A percentile compares a stretch with the other conserved stretches of the same genome.
These are phyloP conservation scores for Malurus elegans DNA, from an alignment of 2,113 vertebrate genomes.

Conservation along the genomic window DNA sequence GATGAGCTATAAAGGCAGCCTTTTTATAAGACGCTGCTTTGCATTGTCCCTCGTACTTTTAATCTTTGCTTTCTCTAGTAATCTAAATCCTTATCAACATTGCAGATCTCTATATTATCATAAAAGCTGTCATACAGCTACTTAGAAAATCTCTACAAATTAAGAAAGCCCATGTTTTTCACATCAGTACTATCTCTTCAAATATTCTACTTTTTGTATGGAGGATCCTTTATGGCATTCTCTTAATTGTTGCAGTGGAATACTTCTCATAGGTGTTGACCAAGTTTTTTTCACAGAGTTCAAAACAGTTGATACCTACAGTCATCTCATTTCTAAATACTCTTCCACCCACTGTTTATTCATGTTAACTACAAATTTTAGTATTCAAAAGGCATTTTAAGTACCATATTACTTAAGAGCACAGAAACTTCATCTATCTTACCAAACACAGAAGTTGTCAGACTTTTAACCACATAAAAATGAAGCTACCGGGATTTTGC, in stretches of 20 bases:
- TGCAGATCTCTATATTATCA: constrained; percentile 6
- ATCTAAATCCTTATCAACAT: constrained; percentile 25
- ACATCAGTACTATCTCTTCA: too few relatives aligned
- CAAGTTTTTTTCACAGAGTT: neutral
- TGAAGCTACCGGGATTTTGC: neutral
- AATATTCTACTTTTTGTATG: neutral
- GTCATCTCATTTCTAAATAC: neutral
- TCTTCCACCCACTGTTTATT: neutral
- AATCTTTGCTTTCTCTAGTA: constrained; percentile 37
- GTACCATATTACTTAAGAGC: neutral
- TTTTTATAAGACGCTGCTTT: constrained; percentile 38
- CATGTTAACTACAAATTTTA: neutral
- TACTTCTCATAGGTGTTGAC: neutral
- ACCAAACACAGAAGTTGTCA: neutral
- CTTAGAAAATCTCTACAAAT: constrained; percentile 32
- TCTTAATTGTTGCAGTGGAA: neutral
- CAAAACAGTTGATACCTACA: neutral
- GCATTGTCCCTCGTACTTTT: constrained; percentile 55
- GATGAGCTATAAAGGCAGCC: constrained; percentile 67
- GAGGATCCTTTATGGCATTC: neutral
- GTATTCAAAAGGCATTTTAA: neutral
- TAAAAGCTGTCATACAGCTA: neutral
- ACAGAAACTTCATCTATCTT: neutral
- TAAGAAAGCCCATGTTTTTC: too few relatives aligned
- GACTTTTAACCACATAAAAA: neutral